phyloP scores from a whole-genome alignment of 1,140 invertebrate genomes.

The Carposina sasakii region DNA sequence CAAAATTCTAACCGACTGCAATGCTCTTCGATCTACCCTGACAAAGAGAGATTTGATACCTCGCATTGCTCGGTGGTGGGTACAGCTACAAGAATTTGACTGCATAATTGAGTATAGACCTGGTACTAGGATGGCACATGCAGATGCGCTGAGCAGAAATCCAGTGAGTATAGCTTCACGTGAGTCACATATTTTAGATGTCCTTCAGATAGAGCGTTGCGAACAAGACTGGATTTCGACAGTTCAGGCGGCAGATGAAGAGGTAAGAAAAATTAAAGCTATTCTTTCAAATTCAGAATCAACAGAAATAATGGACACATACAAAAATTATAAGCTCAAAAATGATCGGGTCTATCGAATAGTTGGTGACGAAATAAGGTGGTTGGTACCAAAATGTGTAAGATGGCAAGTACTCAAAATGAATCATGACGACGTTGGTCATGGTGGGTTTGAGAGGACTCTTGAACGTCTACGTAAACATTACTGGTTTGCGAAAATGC shows the following conservation, averaged over 20 bases:
- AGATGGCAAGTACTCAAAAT: slow-evolving; percentile 34
- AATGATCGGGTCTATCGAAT: slow-evolving; percentile 23
- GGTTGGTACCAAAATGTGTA: slow-evolving; percentile 28
- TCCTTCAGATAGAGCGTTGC: slow-evolving; percentile 5
- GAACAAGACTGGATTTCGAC: slow-evolving; percentile 25
- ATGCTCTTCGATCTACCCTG: slow-evolving; percentile 27
- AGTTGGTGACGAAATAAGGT: slow-evolving; percentile 24
- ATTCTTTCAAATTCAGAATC: slow-evolving; percentile 15
- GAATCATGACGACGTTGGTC: slow-evolving; percentile 45
- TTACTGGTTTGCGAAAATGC: slow-evolving; percentile 41
- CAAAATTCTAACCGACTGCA: slow-evolving; percentile 30
- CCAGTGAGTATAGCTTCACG: slow-evolving; percentile 6
- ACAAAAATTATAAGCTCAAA: slow-evolving; percentile 16
- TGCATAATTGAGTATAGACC: slow-evolving; percentile 34
- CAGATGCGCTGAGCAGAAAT: slow-evolving; percentile 40
- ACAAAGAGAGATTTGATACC: slow-evolving; percentile 24
- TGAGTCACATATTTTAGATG: slow-evolving; percentile 9
- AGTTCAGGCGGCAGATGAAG: slow-evolving; percentile 20
- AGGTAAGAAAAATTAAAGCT: slow-evolving; percentile 19
- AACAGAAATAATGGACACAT: slow-evolving; percentile 9
- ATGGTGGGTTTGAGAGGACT: slow-evolving; percentile 36
- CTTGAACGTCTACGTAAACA: slow-evolving; percentile 28
- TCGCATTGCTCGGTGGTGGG: slow-evolving; percentile 34
- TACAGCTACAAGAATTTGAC: slow-evolving; percentile 36
- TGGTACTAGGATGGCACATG: slow-evolving; percentile 37